These are phyloP conservation scores for Eumerus sabulonum DNA, from an alignment of 2,888 invertebrate genomes.

Conservation along the genomic window DNA sequence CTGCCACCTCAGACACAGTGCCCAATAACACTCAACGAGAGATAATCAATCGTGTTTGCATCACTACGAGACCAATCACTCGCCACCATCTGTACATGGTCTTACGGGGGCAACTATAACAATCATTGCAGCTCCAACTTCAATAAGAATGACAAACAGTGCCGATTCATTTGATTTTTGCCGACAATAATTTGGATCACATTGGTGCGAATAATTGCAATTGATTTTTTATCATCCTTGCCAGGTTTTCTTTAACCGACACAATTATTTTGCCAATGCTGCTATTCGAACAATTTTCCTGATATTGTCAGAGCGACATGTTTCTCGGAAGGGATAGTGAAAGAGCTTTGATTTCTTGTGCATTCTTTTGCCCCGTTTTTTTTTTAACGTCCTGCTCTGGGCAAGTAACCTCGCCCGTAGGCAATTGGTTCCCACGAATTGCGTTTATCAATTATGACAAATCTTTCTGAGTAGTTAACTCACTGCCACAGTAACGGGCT, in stretches of 20 bases:
- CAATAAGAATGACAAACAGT: constrained; percentile 62
- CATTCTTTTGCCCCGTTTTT: constrained; percentile 11
- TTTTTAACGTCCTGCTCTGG: constrained; percentile 4
- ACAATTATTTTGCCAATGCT: constrained; percentile 66
- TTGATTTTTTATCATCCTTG: constrained; percentile 56
- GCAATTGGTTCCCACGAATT: constrained; percentile 66
- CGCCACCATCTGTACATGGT: not conserved
- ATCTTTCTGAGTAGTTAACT: constrained; percentile 78
- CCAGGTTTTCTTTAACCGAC: constrained; percentile 1
- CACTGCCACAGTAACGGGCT: constrained; percentile 25
- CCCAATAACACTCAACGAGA: constrained; percentile 49
- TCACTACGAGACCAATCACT: constrained; percentile 14
- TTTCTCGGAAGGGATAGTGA: constrained; percentile 55
- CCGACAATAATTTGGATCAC: constrained; percentile 69
- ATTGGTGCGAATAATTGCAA: constrained; percentile 69
- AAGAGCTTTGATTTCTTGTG: constrained; percentile 63
- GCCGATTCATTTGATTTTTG: constrained; percentile 67
- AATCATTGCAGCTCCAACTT: not conserved
- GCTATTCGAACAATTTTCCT: constrained; percentile 63
- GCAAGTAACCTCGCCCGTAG: constrained; percentile 38
- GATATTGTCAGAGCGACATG: constrained; percentile 48
- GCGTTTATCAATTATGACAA: constrained; percentile 78
- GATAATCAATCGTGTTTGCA: constrained; percentile 67
- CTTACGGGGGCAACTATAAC: not conserved
- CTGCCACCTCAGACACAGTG: constrained; percentile 52